phyloP scores from a whole-genome alignment of 2,888 invertebrate species.

The Spodoptera picta region DNA sequence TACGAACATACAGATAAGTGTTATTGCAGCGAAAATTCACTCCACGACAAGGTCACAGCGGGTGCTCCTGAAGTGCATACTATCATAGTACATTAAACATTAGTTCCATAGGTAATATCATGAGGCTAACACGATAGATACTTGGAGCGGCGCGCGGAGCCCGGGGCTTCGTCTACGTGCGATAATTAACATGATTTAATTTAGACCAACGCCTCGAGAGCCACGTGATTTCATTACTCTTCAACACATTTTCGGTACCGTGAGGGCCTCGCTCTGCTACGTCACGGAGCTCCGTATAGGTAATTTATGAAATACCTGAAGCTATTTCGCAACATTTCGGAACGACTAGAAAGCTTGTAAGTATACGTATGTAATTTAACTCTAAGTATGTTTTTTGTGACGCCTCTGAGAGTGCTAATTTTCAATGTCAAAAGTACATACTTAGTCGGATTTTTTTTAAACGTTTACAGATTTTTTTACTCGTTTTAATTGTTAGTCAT shows the following conservation, averaged over 20 bases:
- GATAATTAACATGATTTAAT: slow-evolving; percentile 83
- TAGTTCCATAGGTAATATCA: slow-evolving; percentile 26
- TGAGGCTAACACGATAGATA: slow-evolving; percentile 36
- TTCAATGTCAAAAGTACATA: no score
- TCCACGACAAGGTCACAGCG: not conserved
- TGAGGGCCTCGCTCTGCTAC: slow-evolving; percentile 32
- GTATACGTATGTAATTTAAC: no score
- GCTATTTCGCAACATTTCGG: no score
- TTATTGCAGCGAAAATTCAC: not conserved
- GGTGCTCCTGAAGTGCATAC: slow-evolving; percentile 27
- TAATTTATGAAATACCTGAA: not conserved
- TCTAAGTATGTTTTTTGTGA: no score
- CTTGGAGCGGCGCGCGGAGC: slow-evolving; percentile 36
- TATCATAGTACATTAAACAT: slow-evolving; percentile 35
- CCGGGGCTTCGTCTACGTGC: slow-evolving; percentile 62
- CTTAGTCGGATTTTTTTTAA: no score
- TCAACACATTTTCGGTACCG: slow-evolving; percentile 72
- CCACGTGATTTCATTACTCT: slow-evolving; percentile 81
- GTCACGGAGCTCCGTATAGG: slow-evolving; percentile 1
- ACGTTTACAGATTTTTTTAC: no score
- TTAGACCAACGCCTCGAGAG: slow-evolving; percentile 74
- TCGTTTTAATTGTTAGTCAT: no score
- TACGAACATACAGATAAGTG: no score
- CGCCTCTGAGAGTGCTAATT: no score
- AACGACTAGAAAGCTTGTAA: no score